Conservation (phyloP, 23 tunicate genomes). For the Pegea sp. region DNA sequence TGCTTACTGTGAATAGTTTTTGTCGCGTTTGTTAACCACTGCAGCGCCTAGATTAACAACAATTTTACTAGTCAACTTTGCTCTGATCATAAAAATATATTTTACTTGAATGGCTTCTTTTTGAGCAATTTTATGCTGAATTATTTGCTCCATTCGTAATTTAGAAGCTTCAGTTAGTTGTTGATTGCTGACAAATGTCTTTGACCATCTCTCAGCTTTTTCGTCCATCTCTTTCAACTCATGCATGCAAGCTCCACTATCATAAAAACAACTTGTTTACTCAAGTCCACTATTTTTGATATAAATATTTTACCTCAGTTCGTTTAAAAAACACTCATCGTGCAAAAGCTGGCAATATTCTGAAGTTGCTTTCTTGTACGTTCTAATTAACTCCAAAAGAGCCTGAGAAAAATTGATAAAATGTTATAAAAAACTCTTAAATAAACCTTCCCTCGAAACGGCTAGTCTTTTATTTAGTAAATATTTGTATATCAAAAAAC, state of each 20-base stretch:
- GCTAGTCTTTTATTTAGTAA: not conserved
- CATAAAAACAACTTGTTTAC: not conserved
- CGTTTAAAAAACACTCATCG: too few species aligned
- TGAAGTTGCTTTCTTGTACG: too few species aligned
- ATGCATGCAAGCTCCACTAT: not conserved
- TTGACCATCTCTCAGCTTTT: slow-evolving; percentile 1
- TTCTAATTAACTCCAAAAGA: too few species aligned
- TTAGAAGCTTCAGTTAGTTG: slow-evolving; percentile 22
- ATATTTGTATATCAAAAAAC: not conserved
- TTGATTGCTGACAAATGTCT: slow-evolving; percentile 7
- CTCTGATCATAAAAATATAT: not conserved
- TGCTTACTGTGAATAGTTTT: slow-evolving; percentile 20
- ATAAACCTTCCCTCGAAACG: not conserved
- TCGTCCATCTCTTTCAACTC: not conserved
- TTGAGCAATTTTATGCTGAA: slow-evolving; percentile 48
- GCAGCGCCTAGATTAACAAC: slow-evolving; percentile 18
- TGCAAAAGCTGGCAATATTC: too few species aligned
- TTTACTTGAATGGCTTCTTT: slow-evolving; percentile 39
- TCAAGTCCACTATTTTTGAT: not conserved
- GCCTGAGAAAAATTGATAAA: slow-evolving; percentile 1
- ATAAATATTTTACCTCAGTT: too few species aligned
- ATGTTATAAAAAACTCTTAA: not conserved
- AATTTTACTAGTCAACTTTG: not conserved
- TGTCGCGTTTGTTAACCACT: slow-evolving; percentile 44
- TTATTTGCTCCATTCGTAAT: slow-evolving; percentile 32